These are phyloP conservation scores for Cataglyphis altisquamis DNA, from an alignment of 2,888 invertebrate genomes.

Conservation along the genomic window DNA sequence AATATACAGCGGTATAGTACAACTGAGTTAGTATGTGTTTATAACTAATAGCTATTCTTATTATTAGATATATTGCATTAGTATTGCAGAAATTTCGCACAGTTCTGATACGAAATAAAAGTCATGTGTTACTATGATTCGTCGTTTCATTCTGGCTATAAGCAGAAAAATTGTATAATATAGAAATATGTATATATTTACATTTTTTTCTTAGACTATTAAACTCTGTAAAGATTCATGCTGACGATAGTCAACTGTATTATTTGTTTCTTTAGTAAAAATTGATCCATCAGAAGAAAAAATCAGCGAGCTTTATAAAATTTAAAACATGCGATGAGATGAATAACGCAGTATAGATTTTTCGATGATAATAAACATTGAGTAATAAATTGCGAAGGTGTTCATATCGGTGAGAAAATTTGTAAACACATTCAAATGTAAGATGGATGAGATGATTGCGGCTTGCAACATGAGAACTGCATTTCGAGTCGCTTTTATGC, in stretches of 20 bases:
- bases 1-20: slow-evolving; percentile 32
- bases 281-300: slow-evolving; percentile 48
- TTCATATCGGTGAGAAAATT: slow-evolving; percentile 9
- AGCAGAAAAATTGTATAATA: slow-evolving; percentile 32
- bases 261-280: slow-evolving; percentile 12
- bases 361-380: slow-evolving; percentile 15
- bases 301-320: slow-evolving; percentile 38
- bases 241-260: slow-evolving; percentile 32
- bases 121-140: slow-evolving; percentile 26
- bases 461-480: slow-evolving; percentile 42
- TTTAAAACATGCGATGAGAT: slow-evolving; percentile 56
- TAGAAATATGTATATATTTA: slow-evolving; percentile 16
- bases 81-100: slow-evolving; percentile 16
- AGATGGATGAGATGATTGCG: slow-evolving; percentile 38
- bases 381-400: not conserved
- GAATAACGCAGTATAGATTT: slow-evolving; percentile 14
- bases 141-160: slow-evolving; percentile 33
- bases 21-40: not conserved
- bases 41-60: slow-evolving; percentile 5
- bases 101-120: slow-evolving; percentile 8
- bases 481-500: slow-evolving; percentile 24
- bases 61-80: not conserved
- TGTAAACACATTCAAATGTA: slow-evolving; percentile 44
- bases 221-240: slow-evolving; percentile 40
- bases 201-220: slow-evolving; percentile 1